Evolutionary conservation across 2,113 vertebrate species (phyloP).

Genomic region (Dipodomys stephensi): DNA sequence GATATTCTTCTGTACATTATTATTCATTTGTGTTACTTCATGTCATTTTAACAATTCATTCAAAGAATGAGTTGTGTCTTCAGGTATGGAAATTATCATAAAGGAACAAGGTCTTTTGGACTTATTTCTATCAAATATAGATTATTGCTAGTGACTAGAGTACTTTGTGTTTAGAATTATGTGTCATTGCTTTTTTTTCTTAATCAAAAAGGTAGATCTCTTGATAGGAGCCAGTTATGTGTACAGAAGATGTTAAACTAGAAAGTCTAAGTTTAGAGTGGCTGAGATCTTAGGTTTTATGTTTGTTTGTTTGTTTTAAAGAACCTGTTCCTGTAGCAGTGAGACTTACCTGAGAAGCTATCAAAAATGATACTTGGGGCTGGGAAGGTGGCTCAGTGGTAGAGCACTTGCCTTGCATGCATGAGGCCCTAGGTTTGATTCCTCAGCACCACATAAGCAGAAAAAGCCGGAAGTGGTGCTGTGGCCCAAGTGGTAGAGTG

Average conservation of each 20-base stretch:
- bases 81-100: not conserved
- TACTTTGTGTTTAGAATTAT: constrained; percentile 23
- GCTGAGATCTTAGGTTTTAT: not conserved
- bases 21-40: not conserved
- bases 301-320: not conserved
- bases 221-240: not conserved
- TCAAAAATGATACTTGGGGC: not conserved
- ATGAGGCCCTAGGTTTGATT: no score
- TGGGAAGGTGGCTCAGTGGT: no score
- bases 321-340: not conserved
- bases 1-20: not conserved
- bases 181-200: not conserved
- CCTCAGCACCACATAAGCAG: no score
- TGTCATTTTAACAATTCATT: not conserved
- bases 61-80: not conserved
- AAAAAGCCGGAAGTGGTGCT: no score
- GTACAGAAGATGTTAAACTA: not conserved
- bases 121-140: not conserved
- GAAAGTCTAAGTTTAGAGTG: not conserved
- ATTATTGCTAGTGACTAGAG: not conserved
- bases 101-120: not conserved
- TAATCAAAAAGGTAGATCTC: not conserved
- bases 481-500: no score
- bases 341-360: not conserved
- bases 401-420: no score